Evolutionary conservation across 2,113 vertebrate species (phyloP).

Genomic region (Saiga tatarica): DNA sequence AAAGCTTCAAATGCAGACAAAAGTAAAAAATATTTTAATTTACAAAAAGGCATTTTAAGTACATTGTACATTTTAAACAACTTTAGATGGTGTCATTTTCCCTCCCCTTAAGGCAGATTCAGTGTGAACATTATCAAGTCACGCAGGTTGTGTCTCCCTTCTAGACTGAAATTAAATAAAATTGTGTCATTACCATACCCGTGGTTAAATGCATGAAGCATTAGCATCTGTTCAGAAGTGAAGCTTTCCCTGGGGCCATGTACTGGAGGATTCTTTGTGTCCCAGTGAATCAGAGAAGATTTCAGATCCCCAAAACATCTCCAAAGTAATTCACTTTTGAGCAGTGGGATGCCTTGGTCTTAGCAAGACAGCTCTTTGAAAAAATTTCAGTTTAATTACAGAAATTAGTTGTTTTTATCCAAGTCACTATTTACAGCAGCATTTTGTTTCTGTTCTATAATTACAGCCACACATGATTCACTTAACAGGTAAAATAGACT

Average conservation of each 20-base stretch:
- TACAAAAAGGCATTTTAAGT: slow-evolving; percentile 5
- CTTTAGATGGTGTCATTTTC: neutral
- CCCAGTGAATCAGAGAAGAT: slow-evolving; percentile 16
- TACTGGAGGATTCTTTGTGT: slow-evolving; percentile 18
- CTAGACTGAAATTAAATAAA: slow-evolving; percentile 66
- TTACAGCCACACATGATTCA: neutral
- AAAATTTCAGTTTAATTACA: slow-evolving; percentile 51
- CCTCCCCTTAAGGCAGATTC: slow-evolving; percentile 3
- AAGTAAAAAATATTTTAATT: slow-evolving; percentile 37
- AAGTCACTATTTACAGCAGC: neutral
- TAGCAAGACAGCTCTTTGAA: slow-evolving; percentile 28
- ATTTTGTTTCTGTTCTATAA: neutral
- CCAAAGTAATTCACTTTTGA: slow-evolving; percentile 59
- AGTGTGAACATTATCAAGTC: slow-evolving; percentile 42
- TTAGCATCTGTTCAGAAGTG: slow-evolving; percentile 64
- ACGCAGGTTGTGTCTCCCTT: neutral
- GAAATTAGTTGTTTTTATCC: slow-evolving; percentile 44
- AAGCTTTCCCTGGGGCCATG: slow-evolving; percentile 32
- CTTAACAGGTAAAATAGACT: neutral
- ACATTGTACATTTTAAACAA: slow-evolving; percentile 54
- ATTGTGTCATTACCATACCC: slow-evolving; percentile 59
- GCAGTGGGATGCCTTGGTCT: slow-evolving; percentile 35
- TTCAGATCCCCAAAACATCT: neutral
- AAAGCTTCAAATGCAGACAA: slow-evolving; percentile 6
- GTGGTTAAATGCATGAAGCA: slow-evolving; percentile 41